phyloP scores from a whole-genome alignment of 2,888 invertebrate genomes.

The Beris chalybata region DNA sequence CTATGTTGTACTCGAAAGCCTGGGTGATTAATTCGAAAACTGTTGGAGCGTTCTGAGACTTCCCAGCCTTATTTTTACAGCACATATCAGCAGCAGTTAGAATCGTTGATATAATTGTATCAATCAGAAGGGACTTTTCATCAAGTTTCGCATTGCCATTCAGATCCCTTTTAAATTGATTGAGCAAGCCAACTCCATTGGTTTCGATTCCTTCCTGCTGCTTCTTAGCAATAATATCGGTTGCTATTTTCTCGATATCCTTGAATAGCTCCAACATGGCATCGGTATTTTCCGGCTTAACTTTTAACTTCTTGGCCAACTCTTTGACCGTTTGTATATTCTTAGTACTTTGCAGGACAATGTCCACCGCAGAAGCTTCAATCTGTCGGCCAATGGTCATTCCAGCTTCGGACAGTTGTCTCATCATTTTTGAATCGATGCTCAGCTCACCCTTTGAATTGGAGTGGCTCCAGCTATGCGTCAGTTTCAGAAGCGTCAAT shows the following conservation, averaged over 20 bases:
- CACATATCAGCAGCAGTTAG: constrained; percentile 25
- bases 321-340: constrained; percentile 39
- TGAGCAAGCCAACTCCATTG: constrained; percentile 26
- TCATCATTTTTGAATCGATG: constrained; percentile 67
- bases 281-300: constrained; percentile 27
- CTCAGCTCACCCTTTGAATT: constrained; percentile 61
- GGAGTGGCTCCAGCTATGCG: constrained; percentile 44
- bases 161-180: constrained; percentile 17
- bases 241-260: constrained; percentile 36
- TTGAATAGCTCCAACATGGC: constrained; percentile 35
- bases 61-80: constrained; percentile 11
- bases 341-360: constrained; percentile 59
- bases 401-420: constrained; percentile 69
- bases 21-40: constrained; percentile 37
- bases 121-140: constrained; percentile 32
- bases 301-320: constrained; percentile 26
- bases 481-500: constrained; percentile 53
- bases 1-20: constrained; percentile 32
- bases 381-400: constrained; percentile 69
- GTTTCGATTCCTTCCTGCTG: neutral
- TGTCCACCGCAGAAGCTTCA: constrained; percentile 65
- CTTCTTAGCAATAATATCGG: constrained; percentile 16
- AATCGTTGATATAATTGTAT: constrained; percentile 34
- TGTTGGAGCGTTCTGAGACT: constrained; percentile 20
- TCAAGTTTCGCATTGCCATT: constrained; percentile 28